A percentile compares a stretch with the other conserved stretches of the same genome.
Conservation (phyloP, 1,140 invertebrate genomes). For the Calliopsis andreniformis region DNA sequence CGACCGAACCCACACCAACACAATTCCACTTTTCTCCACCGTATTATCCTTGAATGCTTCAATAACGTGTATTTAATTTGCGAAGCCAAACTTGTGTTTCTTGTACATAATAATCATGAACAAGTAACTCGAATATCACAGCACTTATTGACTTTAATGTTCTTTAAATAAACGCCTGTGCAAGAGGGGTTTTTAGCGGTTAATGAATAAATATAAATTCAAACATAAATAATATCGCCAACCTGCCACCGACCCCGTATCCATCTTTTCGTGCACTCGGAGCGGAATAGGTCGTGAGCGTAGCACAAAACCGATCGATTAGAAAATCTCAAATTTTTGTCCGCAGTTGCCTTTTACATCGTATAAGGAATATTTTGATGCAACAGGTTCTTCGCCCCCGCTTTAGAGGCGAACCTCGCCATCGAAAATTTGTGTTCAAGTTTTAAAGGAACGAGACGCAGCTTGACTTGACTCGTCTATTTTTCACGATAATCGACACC, state of each 20-base stretch:
- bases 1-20: slow-evolving; percentile 16
- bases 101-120: no score
- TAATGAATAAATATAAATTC: no score
- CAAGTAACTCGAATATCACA: no score
- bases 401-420: not conserved
- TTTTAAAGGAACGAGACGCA: not conserved
- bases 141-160: no score
- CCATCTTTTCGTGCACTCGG: no score
- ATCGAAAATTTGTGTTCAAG: slow-evolving; percentile 2
- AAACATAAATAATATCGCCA: no score
- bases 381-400: slow-evolving; percentile 19
- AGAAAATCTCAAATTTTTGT: not conserved
- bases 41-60: not conserved
- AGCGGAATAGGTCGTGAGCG: not conserved
- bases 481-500: slow-evolving; percentile 19
- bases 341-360: not conserved
- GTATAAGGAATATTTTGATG: not conserved
- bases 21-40: slow-evolving; percentile 9
- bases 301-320: not conserved
- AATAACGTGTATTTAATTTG: no score
- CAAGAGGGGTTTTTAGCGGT: no score
- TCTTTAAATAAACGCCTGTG: no score
- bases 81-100: no score
- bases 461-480: not conserved
- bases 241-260: no score